Conservation (phyloP, 2,888 invertebrate genomes). For the Oegoconia quadripuncta region DNA sequence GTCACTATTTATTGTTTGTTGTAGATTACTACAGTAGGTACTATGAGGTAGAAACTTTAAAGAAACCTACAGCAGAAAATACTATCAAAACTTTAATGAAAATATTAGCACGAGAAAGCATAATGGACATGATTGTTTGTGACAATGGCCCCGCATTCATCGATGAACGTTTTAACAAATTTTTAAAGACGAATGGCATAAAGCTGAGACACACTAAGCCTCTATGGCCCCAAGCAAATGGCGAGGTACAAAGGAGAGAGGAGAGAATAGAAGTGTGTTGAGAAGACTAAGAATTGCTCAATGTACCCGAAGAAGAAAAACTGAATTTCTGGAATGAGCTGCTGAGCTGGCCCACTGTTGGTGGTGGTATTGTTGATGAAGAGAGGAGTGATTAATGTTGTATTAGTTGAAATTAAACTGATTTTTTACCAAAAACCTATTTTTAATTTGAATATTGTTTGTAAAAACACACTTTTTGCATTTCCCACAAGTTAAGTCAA, state of each 20-base stretch:
- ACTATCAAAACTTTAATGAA: constrained; percentile 8
- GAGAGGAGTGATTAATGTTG: background rate
- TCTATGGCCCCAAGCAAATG: constrained; percentile 14
- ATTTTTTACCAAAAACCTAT: too few relatives aligned
- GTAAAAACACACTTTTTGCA: too few relatives aligned
- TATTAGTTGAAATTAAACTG: too few relatives aligned
- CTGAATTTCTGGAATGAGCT: too few relatives aligned
- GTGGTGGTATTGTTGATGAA: too few relatives aligned
- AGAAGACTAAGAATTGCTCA: constrained; percentile 8
- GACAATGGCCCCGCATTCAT: constrained; percentile 14
- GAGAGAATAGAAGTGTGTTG: constrained; percentile 10
- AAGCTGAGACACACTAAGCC: constrained; percentile 9
- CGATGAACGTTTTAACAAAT: constrained; percentile 8
- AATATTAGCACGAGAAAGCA: constrained; percentile 6
- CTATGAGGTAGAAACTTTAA: constrained; percentile 8
- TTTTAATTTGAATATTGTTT: too few relatives aligned
- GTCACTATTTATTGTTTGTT: constrained; percentile 10
- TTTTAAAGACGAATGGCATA: constrained; percentile 3
- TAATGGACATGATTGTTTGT: constrained; percentile 8
- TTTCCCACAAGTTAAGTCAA: too few relatives aligned
- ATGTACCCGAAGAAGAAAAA: background rate
- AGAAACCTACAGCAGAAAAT: constrained; percentile 4
- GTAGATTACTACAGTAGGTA: constrained; percentile 16
- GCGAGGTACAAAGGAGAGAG: constrained; percentile 12
- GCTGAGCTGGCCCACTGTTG: background rate